Evolutionary conservation across 2,113 vertebrate species (phyloP).

Genomic region (Noctilio leporinus): DNA sequence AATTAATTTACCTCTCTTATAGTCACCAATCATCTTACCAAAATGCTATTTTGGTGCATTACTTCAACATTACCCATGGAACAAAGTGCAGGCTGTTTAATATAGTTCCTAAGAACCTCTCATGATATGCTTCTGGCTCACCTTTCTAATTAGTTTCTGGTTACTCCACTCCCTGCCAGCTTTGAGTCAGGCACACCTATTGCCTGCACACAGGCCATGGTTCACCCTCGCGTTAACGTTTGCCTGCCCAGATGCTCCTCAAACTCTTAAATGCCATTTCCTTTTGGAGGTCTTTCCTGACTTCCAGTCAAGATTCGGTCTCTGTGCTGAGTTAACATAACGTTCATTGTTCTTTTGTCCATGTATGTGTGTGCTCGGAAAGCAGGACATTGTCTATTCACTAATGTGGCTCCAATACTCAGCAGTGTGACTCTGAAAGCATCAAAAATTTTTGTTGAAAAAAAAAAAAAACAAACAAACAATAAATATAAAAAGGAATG

Average conservation of each 20-base stretch:
- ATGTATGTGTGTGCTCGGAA: conserved; percentile 34
- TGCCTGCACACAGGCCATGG: background rate
- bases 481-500: background rate
- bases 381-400: conserved; percentile 54
- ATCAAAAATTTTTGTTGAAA: background rate
- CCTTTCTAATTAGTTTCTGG: background rate
- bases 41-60: background rate
- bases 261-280: background rate
- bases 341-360: conserved; percentile 51
- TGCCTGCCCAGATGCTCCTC: background rate
- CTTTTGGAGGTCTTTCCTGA: background rate
- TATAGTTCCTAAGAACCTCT: background rate
- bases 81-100: background rate
- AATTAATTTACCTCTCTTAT: background rate
- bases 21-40: background rate
- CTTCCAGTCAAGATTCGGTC: background rate
- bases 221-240: background rate
- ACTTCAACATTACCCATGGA: background rate
- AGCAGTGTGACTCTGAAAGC: background rate
- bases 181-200: background rate
- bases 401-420: background rate
- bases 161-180: background rate
- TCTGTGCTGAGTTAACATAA: conserved; percentile 11
- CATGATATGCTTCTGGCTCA: background rate
- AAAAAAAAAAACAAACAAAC: background rate